Percentiles rank a stretch among this genome's conserved stretches.
Evolutionary conservation across 2,113 vertebrate species (phyloP).

Genomic region (Murina feae): DNA sequence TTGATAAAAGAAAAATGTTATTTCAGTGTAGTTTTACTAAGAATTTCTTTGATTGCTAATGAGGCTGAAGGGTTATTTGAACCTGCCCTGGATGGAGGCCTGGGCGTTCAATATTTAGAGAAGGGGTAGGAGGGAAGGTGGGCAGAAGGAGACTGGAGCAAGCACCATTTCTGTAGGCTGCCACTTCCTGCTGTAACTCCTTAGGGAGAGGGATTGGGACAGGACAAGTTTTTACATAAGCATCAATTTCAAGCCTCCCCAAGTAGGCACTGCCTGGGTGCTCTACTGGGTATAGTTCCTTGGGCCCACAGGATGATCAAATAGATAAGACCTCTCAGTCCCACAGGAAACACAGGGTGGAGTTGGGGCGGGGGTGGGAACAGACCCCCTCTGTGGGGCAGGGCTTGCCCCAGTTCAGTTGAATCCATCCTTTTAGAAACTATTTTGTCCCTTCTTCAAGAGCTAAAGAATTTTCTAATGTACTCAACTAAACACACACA

Average conservation of each 20-base stretch:
- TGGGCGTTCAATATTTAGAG: not conserved
- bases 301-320: no score
- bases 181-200: not conserved
- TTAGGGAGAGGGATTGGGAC: not conserved
- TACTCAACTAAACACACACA: not conserved
- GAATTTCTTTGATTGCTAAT: conserved; percentile 6
- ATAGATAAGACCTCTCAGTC: not conserved
- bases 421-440: not conserved
- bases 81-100: not conserved
- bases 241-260: not conserved
- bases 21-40: not conserved
- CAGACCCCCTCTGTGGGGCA: not conserved
- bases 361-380: not conserved
- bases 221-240: not conserved
- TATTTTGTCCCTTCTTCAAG: not conserved
- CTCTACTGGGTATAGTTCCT: not conserved
- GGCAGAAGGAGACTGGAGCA: not conserved
- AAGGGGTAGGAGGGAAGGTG: not conserved
- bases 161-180: not conserved
- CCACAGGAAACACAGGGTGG: not conserved
- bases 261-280: not conserved
- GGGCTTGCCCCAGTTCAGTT: not conserved
- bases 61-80: not conserved
- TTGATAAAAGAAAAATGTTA: conserved; percentile 33
- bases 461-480: not conserved